phyloP scores from a whole-genome alignment of 64 coral and sea anemone genomes.

The Montipora capricornis region DNA sequence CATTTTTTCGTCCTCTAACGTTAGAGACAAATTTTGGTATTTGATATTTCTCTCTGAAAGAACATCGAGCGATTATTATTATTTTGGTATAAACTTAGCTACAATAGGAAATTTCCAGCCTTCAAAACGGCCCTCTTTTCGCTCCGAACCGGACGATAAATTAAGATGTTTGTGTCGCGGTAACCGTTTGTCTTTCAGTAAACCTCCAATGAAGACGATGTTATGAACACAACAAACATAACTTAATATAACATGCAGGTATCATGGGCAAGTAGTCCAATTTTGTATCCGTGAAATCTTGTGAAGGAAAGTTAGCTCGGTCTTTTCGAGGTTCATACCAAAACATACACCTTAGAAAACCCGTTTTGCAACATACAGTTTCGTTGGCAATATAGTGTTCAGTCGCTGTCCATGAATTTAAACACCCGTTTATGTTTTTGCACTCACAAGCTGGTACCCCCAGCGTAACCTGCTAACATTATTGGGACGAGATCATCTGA shows the following conservation, averaged over 20 bases:
- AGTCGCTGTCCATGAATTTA: background rate
- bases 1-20: too few species aligned
- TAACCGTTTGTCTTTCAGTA: background rate
- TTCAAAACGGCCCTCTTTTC: background rate
- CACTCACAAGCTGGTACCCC: background rate
- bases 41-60: too few species aligned
- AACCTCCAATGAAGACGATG: background rate
- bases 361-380: background rate
- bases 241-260: background rate
- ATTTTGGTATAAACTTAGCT: too few species aligned
- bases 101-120: too few species aligned
- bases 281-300: background rate
- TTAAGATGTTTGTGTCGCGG: background rate
- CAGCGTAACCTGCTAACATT: background rate
- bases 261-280: background rate
- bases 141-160: background rate
- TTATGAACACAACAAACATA: background rate
- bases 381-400: background rate
- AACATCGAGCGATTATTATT: too few species aligned
- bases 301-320: background rate
- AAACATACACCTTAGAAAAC: background rate
- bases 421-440: background rate
- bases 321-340: background rate
- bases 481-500: background rate
- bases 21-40: too few species aligned